Evolutionary conservation across 2,888 invertebrate species (phyloP).

Genomic region (Caenorhabditis sp.): DNA sequence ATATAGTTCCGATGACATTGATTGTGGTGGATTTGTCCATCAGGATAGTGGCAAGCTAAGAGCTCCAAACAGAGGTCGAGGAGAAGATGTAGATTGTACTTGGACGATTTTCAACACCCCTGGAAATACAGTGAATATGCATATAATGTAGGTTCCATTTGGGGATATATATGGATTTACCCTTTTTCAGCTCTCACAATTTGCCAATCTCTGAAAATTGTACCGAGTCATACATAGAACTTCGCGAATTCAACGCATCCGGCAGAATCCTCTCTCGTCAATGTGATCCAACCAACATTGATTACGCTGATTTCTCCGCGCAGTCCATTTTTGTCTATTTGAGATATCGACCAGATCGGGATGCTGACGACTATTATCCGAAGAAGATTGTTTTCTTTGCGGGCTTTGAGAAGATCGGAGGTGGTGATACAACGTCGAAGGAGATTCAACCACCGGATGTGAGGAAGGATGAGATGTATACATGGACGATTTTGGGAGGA

Average conservation of each 20-base stretch:
- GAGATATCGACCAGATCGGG: constrained; percentile 34
- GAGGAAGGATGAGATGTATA: not conserved
- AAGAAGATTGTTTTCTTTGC: not conserved
- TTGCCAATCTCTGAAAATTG: constrained; percentile 34
- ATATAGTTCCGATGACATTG: constrained; percentile 23
- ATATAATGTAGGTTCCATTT: too few species aligned
- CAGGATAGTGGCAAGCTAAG: constrained; percentile 20
- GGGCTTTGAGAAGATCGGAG: not conserved
- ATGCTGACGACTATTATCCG: constrained; percentile 11
- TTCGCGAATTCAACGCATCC: constrained; percentile 53
- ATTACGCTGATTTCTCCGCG: constrained; percentile 18
- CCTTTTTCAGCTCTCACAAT: constrained; percentile 10
- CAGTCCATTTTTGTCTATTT: constrained; percentile 44
- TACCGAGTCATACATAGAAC: constrained; percentile 61
- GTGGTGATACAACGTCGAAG: not conserved
- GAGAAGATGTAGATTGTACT: constrained; percentile 26
- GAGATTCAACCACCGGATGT: not conserved
- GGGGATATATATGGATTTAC: too few species aligned
- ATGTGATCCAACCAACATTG: constrained; percentile 30
- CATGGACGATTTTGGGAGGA: not conserved
- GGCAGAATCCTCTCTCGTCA: constrained; percentile 53
- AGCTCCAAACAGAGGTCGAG: constrained; percentile 9
- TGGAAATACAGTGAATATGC: constrained; percentile 15
- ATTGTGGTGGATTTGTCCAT: constrained; percentile 36
- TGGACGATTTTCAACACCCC: constrained; percentile 27